Evolutionary conservation across 2,113 vertebrate species (phyloP).

Genomic region (Podilymbus podiceps): DNA sequence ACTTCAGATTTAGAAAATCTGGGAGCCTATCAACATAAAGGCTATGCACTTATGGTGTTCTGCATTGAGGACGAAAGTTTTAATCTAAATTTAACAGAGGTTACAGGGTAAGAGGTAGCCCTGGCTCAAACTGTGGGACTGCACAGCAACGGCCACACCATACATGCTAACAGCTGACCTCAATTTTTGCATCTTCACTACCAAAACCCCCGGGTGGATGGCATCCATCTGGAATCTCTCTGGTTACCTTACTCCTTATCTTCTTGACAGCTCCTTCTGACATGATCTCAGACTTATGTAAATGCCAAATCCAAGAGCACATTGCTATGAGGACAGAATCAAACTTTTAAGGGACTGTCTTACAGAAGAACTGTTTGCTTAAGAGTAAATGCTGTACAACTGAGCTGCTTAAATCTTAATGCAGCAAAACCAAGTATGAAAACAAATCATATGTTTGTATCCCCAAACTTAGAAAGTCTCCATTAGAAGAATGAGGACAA

Average conservation of each 20-base stretch:
- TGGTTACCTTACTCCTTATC: background rate
- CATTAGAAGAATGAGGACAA: background rate
- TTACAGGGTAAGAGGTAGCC: background rate
- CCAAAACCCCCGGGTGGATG: background rate
- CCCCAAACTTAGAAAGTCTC: background rate
- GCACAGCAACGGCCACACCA: background rate
- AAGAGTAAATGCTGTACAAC: background rate
- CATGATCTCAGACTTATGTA: background rate
- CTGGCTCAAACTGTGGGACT: background rate
- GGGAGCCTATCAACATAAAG: background rate
- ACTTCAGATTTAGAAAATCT: background rate
- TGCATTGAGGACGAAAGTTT: background rate
- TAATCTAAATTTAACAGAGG: background rate
- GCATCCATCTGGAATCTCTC: background rate
- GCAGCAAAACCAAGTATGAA: background rate
- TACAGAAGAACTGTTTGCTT: background rate
- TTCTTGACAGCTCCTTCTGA: background rate
- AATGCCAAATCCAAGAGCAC: background rate
- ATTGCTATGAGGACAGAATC: background rate
- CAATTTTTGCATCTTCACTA: background rate
- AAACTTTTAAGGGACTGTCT: background rate
- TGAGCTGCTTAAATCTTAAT: background rate
- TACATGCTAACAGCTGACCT: background rate
- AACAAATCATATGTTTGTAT: background rate
- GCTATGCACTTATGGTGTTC: background rate